Percentiles rank a stretch among this genome's conserved stretches.
Conservation (phyloP, 53 echinoderm and acorn worm species). For the Echinarachnius parma region DNA sequence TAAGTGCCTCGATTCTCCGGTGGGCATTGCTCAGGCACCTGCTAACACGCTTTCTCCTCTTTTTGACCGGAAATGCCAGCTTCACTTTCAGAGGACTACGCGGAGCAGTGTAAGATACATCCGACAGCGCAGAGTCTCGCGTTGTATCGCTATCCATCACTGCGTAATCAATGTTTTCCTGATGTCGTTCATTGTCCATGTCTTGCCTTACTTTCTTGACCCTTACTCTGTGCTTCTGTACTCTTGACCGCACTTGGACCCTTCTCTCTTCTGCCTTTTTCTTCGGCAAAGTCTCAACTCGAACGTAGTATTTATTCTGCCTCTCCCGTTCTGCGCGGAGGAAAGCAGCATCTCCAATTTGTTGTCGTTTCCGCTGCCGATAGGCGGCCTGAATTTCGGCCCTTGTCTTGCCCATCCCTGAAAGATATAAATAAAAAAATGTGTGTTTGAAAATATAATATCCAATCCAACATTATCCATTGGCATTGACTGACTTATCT, state of each 20-base stretch:
- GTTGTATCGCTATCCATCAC: conserved; percentile 1
- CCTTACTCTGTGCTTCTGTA: conserved; percentile 31
- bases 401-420: conserved; percentile 19
- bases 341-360: conserved; percentile 37
- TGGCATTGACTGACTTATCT: not conserved
- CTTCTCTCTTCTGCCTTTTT: conserved; percentile 14
- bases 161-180: too few species aligned
- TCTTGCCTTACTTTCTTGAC: conserved; percentile 34
- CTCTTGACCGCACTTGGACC: conserved; percentile 8
- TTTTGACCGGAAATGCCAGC: conserved; percentile 17
- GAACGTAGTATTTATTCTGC: conserved; percentile 30
- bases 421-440: not conserved
- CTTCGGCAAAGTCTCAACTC: conserved; percentile 27
- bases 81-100: conserved; percentile 32
- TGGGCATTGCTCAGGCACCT: conserved; percentile 41
- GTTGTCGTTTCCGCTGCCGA: conserved; percentile 28
- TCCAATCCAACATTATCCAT: not conserved
- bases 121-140: conserved; percentile 14
- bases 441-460: not conserved
- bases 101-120: not conserved
- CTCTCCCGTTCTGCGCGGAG: conserved; percentile 30
- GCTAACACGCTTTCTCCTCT: conserved; percentile 36
- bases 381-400: conserved; percentile 49
- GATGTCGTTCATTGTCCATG: not conserved
- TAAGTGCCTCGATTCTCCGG: conserved; percentile 35